phyloP scores from a whole-genome alignment of 2,888 invertebrate genomes.

The Empis stercorea region DNA sequence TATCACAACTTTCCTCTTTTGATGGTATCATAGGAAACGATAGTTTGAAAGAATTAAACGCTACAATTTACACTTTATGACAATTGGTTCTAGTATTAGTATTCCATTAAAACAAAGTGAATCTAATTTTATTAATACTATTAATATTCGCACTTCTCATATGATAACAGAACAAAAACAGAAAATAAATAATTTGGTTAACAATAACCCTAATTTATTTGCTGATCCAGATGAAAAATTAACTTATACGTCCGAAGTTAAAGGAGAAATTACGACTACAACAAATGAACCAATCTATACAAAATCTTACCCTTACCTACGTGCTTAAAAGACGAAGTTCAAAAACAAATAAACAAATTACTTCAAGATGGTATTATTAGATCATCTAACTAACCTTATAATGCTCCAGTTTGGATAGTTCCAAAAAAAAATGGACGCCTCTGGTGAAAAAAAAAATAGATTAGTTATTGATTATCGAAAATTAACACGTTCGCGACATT shows the following conservation, averaged over 20 bases:
- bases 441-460: too few relatives aligned
- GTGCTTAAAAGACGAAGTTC: neutral
- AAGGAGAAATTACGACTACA: neutral
- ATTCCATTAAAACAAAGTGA: constrained; percentile 2
- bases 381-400: neutral
- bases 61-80: too few relatives aligned
- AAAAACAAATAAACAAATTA: neutral
- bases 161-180: constrained; percentile 3
- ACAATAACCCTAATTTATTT: neutral
- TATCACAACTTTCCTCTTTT: too few relatives aligned
- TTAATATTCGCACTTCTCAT: constrained; percentile 6
- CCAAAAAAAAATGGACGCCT: too few relatives aligned
- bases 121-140: constrained; percentile 1
- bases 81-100: too few relatives aligned
- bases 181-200: neutral
- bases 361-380: neutral
- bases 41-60: too few relatives aligned
- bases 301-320: neutral
- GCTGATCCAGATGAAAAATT: neutral
- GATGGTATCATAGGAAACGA: too few relatives aligned
- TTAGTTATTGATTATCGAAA: too few relatives aligned
- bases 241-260: neutral
- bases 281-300: neutral
- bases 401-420: neutral
- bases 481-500: too few relatives aligned